These are phyloP conservation scores for Tenualosa ilisha DNA, from an alignment of 2,797 vertebrate genomes.

Conservation along the genomic window DNA sequence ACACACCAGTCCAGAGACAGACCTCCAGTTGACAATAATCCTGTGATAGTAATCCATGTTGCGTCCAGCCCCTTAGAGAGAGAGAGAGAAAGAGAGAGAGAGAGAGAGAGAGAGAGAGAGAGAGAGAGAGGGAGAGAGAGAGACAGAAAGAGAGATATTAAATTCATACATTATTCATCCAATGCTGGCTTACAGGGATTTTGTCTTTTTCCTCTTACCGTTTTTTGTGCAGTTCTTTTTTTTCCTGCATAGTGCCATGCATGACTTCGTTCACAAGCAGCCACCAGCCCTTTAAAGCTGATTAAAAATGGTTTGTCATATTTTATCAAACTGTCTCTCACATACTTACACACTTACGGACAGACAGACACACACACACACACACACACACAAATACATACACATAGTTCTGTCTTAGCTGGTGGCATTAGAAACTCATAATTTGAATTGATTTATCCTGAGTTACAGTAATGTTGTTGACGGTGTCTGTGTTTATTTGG, in stretches of 20 bases:
- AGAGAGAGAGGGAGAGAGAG: not conserved
- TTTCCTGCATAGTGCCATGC: conserved; percentile 31
- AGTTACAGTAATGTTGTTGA: not conserved
- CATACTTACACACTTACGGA: not conserved
- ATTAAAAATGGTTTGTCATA: conserved; percentile 53
- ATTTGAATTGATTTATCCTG: not conserved
- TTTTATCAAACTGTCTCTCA: conserved; percentile 17
- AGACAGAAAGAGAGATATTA: conserved; percentile 45
- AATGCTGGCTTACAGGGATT: conserved; percentile 54
- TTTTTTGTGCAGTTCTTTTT: not conserved
- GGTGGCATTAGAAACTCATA: not conserved
- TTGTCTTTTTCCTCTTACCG: conserved; percentile 25
- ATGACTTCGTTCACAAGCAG: conserved; percentile 47
- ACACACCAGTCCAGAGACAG: conserved; percentile 34
- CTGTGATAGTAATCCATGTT: conserved; percentile 49
- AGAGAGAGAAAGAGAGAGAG: conserved; percentile 31
- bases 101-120: conserved; percentile 32
- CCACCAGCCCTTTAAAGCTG: conserved; percentile 50
- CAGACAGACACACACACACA: not conserved
- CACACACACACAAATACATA: not conserved
- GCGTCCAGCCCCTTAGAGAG: conserved; percentile 40
- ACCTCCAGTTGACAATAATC: conserved; percentile 50
- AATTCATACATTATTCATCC: conserved; percentile 61
- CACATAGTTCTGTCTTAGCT: not conserved
- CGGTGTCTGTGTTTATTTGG: not conserved